Base-by-base conservation (phyloP, 2,113 vertebrate species). In the Toxostoma redivivum region DNA sequence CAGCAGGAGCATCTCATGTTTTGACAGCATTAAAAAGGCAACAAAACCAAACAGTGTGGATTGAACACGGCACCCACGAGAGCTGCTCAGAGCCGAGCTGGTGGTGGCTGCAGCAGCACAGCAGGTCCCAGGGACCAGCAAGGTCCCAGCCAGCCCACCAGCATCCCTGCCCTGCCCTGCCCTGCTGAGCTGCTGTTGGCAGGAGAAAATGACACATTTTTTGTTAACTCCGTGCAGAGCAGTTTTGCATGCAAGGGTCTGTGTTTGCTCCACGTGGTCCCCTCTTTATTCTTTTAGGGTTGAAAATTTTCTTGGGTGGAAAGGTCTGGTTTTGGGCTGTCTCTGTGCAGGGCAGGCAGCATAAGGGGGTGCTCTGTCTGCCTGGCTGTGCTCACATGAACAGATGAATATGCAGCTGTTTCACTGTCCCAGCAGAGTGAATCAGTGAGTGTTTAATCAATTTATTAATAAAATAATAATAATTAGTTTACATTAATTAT, bases 1-100 rank as follows among this genome's bases (percentile, higher is more conserved):
- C 93, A 95, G 94, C 60, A 1, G 92, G 92, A 88, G 69, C 17
- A 5, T 62, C 71, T 69, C 7, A 1, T 92, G 92, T 95, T 97
- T 96, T 95, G 95, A 97, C 85, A 95, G 87, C 33, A 4, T 50
- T 89, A 76, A 93, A 94, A 92, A 88, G 76, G 72, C 89, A 86
- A 42, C 10, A 60, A 83, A 96, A 93, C 31, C 18, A 77, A 93
- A 67, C 83, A 91, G 71, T 25, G 84, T 4, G 33, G 77, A 60
- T 65, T 86, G 95, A 92, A 87, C 54, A 12, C 0, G 10, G 78
- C 60, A 47, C 76, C n/a, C 80, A 38, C 60, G 31, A 7, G 24
- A 94, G 86, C 83, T 91, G 89, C 47, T 81, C 92, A 80, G 78
- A 10, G 3, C 22, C 0, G 1, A 66, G 37, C 81, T 89, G 37